phyloP scores from a whole-genome alignment of 2,797 vertebrate genomes.

The Synaphobranchus kaupii region DNA sequence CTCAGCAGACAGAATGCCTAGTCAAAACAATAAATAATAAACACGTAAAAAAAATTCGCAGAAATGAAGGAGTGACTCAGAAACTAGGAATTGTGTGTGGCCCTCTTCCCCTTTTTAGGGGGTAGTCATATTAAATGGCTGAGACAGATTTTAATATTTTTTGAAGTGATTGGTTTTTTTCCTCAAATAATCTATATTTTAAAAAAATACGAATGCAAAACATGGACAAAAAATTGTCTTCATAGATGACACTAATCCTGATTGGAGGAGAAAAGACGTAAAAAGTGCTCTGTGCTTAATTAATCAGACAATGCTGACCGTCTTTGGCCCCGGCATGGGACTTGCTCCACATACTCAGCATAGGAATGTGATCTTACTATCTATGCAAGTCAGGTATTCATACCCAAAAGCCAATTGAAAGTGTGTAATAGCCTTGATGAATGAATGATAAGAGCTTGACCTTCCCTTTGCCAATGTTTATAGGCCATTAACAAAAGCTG shows the following conservation, averaged over 20 bases:
- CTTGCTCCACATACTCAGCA: neutral
- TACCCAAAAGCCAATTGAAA: conserved; percentile 11
- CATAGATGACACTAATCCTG: neutral
- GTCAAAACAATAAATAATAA: no score
- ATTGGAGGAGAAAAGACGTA: neutral
- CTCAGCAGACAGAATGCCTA: no score
- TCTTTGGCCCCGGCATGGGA: neutral
- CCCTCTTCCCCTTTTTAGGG: neutral
- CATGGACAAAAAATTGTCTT: neutral
- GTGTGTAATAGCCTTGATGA: conserved; percentile 4
- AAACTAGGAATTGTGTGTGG: neutral
- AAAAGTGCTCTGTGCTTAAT: neutral
- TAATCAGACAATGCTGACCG: neutral
- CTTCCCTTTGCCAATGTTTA: neutral
- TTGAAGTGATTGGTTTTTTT: neutral
- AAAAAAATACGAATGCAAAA: neutral
- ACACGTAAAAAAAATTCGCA: neutral
- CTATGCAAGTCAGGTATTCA: conserved; percentile 16
- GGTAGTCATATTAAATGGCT: neutral
- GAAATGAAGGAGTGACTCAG: neutral
- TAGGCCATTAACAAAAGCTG: neutral
- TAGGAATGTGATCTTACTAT: neutral
- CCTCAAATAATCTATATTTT: neutral
- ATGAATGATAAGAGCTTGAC: neutral
- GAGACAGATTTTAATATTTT: neutral